These are phyloP conservation scores for Oxyura jamaicensis DNA, from an alignment of 2,113 vertebrate genomes.

Conservation along the genomic window DNA sequence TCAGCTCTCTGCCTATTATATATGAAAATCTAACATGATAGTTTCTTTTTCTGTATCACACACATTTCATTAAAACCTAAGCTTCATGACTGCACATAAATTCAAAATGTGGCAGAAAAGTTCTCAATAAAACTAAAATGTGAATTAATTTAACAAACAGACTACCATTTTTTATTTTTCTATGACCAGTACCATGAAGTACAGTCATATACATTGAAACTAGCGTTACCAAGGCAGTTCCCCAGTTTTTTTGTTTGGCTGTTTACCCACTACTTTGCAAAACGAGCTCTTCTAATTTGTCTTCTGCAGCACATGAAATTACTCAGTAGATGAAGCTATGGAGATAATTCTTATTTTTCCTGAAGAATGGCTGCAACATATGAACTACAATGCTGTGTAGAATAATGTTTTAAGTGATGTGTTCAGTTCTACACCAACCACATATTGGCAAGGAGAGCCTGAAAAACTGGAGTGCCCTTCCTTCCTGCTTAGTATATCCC, in stretches of 20 bases:
- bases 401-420: not conserved
- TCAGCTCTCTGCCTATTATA: not conserved
- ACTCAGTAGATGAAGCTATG: not conserved
- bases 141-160: not conserved
- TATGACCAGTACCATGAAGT: not conserved
- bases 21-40: not conserved
- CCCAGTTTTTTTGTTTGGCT: not conserved
- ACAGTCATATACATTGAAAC: not conserved
- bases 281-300: not conserved
- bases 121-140: not conserved
- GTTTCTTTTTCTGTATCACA: not conserved
- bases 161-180: not conserved
- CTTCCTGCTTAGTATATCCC: not conserved
- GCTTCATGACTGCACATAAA: not conserved
- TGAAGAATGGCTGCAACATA: not conserved
- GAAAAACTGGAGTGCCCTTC: not conserved
- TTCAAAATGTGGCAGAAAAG: not conserved
- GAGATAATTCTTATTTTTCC: not conserved
- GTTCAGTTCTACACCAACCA: not conserved
- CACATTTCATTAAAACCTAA: not conserved
- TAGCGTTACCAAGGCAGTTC: not conserved
- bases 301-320: not conserved
- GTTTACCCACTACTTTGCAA: not conserved
- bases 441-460: not conserved
- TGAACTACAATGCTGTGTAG: not conserved